Conservation (phyloP, 2,113 vertebrate genomes). For the Nesogale talazaci region DNA sequence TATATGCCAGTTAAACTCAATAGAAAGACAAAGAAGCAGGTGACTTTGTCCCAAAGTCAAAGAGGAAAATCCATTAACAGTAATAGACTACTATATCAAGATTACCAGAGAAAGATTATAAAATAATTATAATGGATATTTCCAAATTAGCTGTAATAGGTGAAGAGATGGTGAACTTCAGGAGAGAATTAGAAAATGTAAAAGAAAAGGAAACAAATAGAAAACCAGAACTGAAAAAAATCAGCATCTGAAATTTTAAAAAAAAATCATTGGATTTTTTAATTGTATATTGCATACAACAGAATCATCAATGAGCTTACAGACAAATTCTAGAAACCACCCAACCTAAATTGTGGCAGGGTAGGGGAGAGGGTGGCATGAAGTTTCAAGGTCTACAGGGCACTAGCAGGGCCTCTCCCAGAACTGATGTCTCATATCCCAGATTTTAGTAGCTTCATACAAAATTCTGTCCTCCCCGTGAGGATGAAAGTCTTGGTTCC, state of each 20-base stretch:
- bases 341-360: not conserved
- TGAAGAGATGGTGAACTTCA: not conserved
- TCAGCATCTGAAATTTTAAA: not conserved
- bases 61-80: not conserved
- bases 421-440: too few relatives aligned
- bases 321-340: not conserved
- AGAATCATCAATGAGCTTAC: not conserved
- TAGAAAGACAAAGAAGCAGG: not conserved
- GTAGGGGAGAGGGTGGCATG: not conserved
- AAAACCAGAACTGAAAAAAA: slow-evolving; percentile 24
- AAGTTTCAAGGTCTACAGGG: not conserved
- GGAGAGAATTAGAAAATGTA: not conserved
- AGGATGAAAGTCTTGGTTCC: not conserved
- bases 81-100: not conserved
- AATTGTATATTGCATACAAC: not conserved
- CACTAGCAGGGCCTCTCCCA: too few relatives aligned
- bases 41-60: not conserved
- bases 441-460: not conserved
- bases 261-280: not conserved
- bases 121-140: slow-evolving; percentile 1
- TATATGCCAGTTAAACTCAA: too few relatives aligned
- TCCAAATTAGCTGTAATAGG: not conserved
- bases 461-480: not conserved
- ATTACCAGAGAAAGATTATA: not conserved
- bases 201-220: not conserved